Conservation (phyloP, 2,888 invertebrate species). For the Vandiemenella viatica region DNA sequence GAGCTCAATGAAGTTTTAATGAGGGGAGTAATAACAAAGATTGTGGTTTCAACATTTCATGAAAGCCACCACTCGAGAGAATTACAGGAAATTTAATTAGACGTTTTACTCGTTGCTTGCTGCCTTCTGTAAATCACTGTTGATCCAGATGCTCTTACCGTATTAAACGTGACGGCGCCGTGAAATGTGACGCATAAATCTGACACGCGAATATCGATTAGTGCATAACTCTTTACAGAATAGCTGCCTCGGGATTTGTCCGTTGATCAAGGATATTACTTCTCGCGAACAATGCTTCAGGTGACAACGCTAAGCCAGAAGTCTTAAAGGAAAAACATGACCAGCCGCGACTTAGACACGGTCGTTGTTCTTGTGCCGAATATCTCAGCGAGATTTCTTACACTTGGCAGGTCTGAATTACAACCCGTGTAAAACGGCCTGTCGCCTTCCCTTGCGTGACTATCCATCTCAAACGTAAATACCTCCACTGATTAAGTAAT, state of each 20-base stretch:
- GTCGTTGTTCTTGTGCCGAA: too few relatives aligned
- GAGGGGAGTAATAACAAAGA: background rate
- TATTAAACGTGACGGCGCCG: conserved; percentile 8
- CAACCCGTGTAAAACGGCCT: too few relatives aligned
- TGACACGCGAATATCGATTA: conserved; percentile 14
- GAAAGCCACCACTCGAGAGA: too few relatives aligned
- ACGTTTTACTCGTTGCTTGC: background rate
- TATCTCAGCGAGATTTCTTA: too few relatives aligned
- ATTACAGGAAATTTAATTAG: conserved; percentile 2
- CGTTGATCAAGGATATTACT: conserved; percentile 10
- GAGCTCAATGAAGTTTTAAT: too few relatives aligned
- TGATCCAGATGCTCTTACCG: conserved; percentile 9
- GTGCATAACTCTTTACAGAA: conserved; percentile 13
- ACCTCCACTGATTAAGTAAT: too few relatives aligned
- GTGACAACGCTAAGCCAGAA: background rate
- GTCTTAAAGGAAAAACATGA: too few relatives aligned
- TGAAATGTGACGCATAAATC: conserved; percentile 14
- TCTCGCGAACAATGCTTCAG: background rate
- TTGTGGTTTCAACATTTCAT: background rate
- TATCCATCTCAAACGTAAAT: too few relatives aligned
- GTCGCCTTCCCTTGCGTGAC: too few relatives aligned
- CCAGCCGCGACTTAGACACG: too few relatives aligned
- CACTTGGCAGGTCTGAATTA: too few relatives aligned
- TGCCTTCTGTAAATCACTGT: conserved; percentile 8
- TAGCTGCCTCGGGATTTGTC: conserved; percentile 9